phyloP scores from a whole-genome alignment of 1,140 invertebrate genomes.

The Oncopeltus fasciatus region DNA sequence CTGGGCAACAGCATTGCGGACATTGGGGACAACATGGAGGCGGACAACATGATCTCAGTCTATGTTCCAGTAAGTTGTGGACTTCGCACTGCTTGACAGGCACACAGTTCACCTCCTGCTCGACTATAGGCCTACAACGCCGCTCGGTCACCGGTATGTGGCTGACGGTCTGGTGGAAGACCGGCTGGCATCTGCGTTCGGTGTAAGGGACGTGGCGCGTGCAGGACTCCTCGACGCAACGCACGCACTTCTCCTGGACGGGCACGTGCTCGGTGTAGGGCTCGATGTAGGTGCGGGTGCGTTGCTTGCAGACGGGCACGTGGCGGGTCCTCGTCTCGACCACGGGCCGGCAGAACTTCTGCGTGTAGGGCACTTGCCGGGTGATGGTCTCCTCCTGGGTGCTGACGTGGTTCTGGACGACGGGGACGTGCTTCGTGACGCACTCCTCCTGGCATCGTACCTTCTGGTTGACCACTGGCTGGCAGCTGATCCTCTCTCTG shows the following conservation, averaged over 20 bases:
- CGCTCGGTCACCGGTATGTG: not conserved
- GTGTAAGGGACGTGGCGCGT: not conserved
- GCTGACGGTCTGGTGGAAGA: not conserved
- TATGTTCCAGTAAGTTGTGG: not conserved
- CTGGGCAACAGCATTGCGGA: too few relatives aligned
- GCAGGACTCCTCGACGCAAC: not conserved
- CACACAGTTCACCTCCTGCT: not conserved
- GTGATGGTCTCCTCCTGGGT: not conserved
- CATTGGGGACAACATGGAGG: not conserved
- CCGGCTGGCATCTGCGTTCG: not conserved
- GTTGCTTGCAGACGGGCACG: not conserved
- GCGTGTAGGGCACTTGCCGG: not conserved
- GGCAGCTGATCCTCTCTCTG: slow-evolving; percentile 13
- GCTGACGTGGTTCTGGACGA: too few relatives aligned
- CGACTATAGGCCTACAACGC: not conserved
- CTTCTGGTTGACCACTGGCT: too few relatives aligned
- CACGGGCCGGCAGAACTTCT: too few relatives aligned
- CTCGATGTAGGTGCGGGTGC: not conserved
- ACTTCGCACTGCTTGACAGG: not conserved
- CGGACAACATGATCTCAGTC: not conserved
- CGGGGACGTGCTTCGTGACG: not conserved
- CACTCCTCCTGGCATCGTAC: not conserved
- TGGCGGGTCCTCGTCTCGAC: not conserved
- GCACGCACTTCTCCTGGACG: too few relatives aligned
- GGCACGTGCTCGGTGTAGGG: slow-evolving; percentile 9